phyloP scores from a whole-genome alignment of 2,797 vertebrate genomes.

The Eurystomus glaucurus region DNA sequence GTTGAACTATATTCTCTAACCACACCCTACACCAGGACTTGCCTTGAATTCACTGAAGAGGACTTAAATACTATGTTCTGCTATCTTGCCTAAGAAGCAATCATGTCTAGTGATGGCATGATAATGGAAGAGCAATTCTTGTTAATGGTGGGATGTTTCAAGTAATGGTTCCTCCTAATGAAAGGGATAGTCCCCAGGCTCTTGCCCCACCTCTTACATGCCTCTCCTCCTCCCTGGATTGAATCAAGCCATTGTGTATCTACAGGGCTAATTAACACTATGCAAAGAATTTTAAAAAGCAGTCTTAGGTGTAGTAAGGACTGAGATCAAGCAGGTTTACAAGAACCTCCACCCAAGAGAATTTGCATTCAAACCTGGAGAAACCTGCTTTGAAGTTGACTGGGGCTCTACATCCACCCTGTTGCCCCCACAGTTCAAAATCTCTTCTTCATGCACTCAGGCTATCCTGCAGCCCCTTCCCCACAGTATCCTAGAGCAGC shows the following conservation, averaged over 20 bases:
- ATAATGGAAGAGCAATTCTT: neutral
- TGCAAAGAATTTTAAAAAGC: neutral
- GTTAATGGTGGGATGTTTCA: neutral
- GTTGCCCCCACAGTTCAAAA: neutral
- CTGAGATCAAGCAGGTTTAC: neutral
- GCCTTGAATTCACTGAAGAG: neutral
- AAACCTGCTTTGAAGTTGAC: slow-evolving; percentile 18
- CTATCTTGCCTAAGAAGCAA: neutral
- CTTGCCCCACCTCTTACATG: neutral
- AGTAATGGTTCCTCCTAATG: neutral
- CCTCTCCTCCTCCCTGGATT: neutral
- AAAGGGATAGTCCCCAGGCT: neutral
- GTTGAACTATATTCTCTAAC: neutral
- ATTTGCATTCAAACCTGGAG: slow-evolving; percentile 22
- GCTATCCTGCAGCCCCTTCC: neutral
- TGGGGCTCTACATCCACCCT: neutral
- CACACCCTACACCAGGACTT: slow-evolving; percentile 27
- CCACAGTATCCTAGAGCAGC: neutral
- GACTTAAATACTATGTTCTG: neutral
- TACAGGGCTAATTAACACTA: neutral
- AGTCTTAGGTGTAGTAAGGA: neutral
- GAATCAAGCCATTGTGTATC: slow-evolving; percentile 1
- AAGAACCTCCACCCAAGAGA: neutral
- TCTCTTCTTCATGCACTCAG: neutral
- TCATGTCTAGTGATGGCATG: neutral